Evolutionary conservation across 2,888 invertebrate genomes (phyloP), one percentile per base, ranked within the genome.

Genomic region (Drosophila affinis): DNA sequence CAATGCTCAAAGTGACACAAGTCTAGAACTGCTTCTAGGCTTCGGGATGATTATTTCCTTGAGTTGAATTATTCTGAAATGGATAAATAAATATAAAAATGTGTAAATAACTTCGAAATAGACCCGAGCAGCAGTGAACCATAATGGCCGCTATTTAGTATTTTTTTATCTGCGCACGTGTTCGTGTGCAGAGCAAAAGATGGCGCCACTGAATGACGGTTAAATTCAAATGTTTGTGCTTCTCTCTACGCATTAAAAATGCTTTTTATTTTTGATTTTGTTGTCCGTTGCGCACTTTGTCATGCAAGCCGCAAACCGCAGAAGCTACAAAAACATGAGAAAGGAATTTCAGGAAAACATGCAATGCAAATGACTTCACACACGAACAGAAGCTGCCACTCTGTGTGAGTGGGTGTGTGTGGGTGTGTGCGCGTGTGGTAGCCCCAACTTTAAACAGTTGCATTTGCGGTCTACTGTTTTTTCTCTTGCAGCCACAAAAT

Each of bases 391-490:
- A 17, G 24, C 46, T 57, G 57, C 57, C 18, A 44, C 53, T 21
- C 17, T 24, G 9, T 9, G 24, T 24, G 48, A 53, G 34, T 29
- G n/a, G 55, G 46, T 61, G 45, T 72, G 18, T 51, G 18, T 18
- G 46, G 12, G 27, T 73, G 45, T 64, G 18, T 52, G 21, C 17
- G 44, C 10, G 27, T 73, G 78, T 51, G 65, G 67, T 62, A 78
- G 67, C 61, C 39, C 29, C 49, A 81, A 76, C 68, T 77, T 73
- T 62, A 53, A 55, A 62, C 71, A 75, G 77, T 77, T 79, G 54
- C 79, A 67, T 76, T 82, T 81, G 79, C 59, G 86, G 82, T 82
- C 44, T 17, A 39, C 24, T 58, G 24, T 67, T 62, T 64, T 71
- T 76, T 58, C 58, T 32, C 17, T 57, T 14, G 47, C 32, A 44